These are phyloP conservation scores for Dendrocincla tyrannina DNA, from an alignment of 2,797 vertebrate species.

Conservation along the genomic window DNA sequence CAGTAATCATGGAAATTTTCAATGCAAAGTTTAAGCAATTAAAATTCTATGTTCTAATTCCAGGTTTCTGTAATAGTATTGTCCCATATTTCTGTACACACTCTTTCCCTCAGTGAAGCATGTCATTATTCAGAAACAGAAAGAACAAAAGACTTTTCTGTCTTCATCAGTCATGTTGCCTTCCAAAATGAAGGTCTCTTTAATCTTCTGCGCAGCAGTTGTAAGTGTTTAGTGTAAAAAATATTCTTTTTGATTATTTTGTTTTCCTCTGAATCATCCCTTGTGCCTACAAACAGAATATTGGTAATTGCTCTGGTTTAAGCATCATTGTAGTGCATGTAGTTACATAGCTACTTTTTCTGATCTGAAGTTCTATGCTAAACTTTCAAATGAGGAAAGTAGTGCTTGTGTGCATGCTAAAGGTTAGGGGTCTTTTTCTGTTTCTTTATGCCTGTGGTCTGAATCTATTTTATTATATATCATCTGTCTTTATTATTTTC, in stretches of 20 bases:
- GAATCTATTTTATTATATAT: neutral
- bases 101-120: neutral
- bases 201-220: neutral
- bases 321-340: neutral
- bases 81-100: neutral
- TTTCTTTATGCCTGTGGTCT: neutral
- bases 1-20: neutral
- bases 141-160: neutral
- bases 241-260: neutral
- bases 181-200: neutral
- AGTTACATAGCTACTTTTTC: neutral
- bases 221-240: neutral
- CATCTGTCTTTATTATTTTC: neutral
- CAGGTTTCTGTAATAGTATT: neutral
- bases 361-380: neutral
- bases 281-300: neutral
- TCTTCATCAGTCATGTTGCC: neutral
- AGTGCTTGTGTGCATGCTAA: neutral
- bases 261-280: neutral
- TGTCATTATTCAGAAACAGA: neutral
- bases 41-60: neutral
- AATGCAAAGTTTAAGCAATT: neutral
- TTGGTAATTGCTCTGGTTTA: neutral
- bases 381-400: neutral
- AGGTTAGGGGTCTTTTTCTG: neutral